Evolutionary conservation across 2,797 vertebrate genomes (phyloP).

Genomic region (Bradypodion pumilum): DNA sequence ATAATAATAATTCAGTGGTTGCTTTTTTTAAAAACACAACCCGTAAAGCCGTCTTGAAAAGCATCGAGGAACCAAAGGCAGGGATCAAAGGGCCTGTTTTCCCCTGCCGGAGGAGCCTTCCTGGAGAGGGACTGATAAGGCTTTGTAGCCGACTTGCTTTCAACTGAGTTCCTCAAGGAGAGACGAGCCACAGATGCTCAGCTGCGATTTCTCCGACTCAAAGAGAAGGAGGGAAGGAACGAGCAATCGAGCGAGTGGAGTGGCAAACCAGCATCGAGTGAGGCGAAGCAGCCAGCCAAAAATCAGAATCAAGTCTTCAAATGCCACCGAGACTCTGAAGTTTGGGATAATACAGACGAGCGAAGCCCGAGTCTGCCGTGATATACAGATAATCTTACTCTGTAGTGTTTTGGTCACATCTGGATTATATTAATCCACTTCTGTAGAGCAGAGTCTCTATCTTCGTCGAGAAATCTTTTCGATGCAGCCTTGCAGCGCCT

Average conservation of each 20-base stretch:
- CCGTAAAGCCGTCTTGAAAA: neutral
- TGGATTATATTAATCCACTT: neutral
- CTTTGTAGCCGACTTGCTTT: constrained; percentile 8
- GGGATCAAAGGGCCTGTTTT: neutral
- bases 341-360: neutral
- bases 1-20: too few relatives aligned
- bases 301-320: neutral
- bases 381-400: neutral
- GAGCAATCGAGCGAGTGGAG: neutral
- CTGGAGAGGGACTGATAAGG: constrained; percentile 13
- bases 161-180: constrained; percentile 8
- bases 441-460: neutral
- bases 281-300: neutral
- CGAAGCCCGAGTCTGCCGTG: too few relatives aligned
- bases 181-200: constrained; percentile 1
- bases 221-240: neutral
- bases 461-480: neutral
- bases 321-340: too few relatives aligned
- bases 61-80: neutral
- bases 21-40: neutral
- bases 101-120: neutral
- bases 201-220: neutral
- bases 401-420: neutral
- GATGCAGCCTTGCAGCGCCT: neutral
- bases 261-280: neutral